Conservation (phyloP, 2,888 invertebrate species). For the Chaitophorus viminalis region DNA sequence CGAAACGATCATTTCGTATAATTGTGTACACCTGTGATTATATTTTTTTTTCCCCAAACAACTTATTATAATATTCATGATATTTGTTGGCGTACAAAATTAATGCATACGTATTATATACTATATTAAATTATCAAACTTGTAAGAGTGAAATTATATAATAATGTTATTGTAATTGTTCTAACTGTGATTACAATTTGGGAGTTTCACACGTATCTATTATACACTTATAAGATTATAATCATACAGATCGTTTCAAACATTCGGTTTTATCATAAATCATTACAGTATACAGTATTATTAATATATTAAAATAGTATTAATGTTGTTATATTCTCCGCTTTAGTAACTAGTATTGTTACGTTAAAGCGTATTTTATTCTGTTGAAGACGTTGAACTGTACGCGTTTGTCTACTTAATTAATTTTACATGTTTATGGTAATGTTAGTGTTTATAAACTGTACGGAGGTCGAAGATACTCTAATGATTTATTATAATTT, state of each 20-base stretch:
- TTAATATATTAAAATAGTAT: too few species aligned
- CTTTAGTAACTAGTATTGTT: neutral
- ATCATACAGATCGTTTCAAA: neutral
- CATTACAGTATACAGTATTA: too few species aligned
- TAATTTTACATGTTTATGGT: neutral
- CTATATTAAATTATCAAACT: neutral
- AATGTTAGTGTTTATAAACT: neutral
- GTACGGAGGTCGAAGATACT: too few species aligned
- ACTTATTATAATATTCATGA: neutral
- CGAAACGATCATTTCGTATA: neutral
- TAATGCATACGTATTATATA: too few species aligned
- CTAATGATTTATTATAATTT: too few species aligned
- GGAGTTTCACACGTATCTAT: too few species aligned
- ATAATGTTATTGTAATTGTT: neutral
- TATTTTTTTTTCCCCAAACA: neutral
- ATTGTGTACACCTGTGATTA: slow-evolving; percentile 24
- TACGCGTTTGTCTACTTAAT: neutral
- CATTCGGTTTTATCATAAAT: neutral
- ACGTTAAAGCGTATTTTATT: neutral
- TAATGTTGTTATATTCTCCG: too few species aligned
- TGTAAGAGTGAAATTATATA: neutral
- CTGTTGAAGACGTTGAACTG: neutral
- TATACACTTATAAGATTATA: neutral
- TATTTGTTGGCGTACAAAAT: too few species aligned
- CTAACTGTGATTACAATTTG: neutral